These are phyloP conservation scores for Synanthedon vespiformis DNA, from an alignment of 2,888 invertebrate species.

Conservation along the genomic window DNA sequence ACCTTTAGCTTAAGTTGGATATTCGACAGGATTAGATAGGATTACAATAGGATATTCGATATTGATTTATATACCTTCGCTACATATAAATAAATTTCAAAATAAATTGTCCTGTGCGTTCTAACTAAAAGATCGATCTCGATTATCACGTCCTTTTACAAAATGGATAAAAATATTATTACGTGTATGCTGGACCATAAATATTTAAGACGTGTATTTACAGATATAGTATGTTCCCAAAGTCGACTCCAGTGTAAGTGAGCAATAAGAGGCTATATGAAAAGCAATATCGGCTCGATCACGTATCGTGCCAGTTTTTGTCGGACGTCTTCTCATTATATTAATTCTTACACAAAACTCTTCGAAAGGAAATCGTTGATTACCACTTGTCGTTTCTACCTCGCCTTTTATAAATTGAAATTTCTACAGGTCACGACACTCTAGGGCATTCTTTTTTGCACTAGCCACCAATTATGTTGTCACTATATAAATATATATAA, in stretches of 20 bases:
- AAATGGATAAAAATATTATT: background rate
- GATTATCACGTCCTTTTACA: background rate
- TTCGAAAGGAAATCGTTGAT: background rate
- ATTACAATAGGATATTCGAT: too few species aligned
- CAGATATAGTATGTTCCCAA: background rate
- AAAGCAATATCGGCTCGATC: constrained; percentile 30
- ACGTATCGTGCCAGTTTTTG: constrained; percentile 26
- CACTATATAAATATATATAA: too few species aligned
- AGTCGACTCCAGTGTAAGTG: background rate
- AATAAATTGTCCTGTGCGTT: too few species aligned
- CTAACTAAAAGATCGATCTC: too few species aligned
- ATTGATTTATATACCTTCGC: too few species aligned
- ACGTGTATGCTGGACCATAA: background rate
- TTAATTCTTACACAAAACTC: constrained; percentile 20
- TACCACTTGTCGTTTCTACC: background rate
- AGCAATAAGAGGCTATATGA: constrained; percentile 17
- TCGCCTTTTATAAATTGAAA: background rate
- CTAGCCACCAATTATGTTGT: too few species aligned
- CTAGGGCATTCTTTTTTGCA: too few species aligned
- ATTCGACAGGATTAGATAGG: too few species aligned
- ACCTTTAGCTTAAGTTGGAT: too few species aligned
- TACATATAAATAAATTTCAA: too few species aligned
- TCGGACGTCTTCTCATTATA: constrained; percentile 15
- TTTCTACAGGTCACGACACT: background rate
- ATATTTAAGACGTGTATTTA: background rate